Percentiles rank a stretch among this genome's conserved stretches.
Evolutionary conservation across 2,113 vertebrate species (phyloP).

Genomic region (Helogale parvula): DNA sequence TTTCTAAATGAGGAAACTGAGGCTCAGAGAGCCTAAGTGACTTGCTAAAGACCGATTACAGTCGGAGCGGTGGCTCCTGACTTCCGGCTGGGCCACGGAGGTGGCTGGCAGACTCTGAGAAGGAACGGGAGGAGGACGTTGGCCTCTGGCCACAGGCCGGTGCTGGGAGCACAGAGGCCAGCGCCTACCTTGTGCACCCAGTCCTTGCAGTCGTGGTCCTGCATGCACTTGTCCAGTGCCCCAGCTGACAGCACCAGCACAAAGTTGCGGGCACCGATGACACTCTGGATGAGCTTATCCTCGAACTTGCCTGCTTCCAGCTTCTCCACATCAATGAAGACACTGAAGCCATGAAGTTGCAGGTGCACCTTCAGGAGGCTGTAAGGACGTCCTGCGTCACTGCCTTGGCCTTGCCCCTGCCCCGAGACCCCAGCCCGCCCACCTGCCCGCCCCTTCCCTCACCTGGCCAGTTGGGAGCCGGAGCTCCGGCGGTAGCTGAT

Average conservation of each 20-base stretch:
- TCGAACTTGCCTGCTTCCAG: conserved; percentile 97
- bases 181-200: conserved; percentile 97
- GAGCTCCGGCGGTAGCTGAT: conserved; percentile 97
- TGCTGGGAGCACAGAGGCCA: background rate
- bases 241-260: conserved; percentile 94
- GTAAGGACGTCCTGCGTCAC: background rate
- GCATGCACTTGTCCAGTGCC: conserved; percentile 96
- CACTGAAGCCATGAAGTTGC: conserved; percentile 95
- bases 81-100: background rate
- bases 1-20: conserved; percentile 12
- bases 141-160: background rate
- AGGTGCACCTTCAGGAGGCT: conserved; percentile 98
- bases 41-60: background rate
- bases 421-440: background rate
- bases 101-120: background rate
- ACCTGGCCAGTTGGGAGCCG: conserved; percentile 98
- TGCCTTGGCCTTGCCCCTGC: rapidly evolving
- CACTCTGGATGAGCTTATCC: conserved; percentile 95
- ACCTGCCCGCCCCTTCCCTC: background rate
- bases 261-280: conserved; percentile 94
- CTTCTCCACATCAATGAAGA: conserved; percentile 99
- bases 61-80: background rate
- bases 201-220: conserved; percentile 93
- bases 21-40: background rate
- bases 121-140: background rate